Evolutionary conservation across 2,113 vertebrate genomes (phyloP).

Genomic region (Thymallus thymallus): DNA sequence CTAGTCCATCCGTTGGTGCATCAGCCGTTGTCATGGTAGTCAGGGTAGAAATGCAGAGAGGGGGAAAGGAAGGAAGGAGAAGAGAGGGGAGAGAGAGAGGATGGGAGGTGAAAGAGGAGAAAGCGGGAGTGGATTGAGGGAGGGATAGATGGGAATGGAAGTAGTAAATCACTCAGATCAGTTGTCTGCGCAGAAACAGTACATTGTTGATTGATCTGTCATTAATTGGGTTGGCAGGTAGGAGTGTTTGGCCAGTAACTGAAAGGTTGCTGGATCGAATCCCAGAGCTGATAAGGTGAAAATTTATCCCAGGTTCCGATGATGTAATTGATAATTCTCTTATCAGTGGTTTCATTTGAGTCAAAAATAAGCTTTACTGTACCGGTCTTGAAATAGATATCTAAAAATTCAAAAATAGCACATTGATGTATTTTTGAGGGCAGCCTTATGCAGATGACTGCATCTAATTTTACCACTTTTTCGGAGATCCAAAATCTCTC

Average conservation of each 20-base stretch:
- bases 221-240: no score
- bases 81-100: not conserved
- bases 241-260: no score
- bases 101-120: not conserved
- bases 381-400: no score
- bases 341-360: no score
- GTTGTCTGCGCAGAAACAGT: conserved; percentile 12
- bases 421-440: not conserved
- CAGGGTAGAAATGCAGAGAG: conserved; percentile 55
- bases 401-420: no score
- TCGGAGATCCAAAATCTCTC: conserved; percentile 37
- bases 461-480: conserved; percentile 36
- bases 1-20: conserved; percentile 53
- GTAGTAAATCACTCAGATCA: conserved; percentile 35
- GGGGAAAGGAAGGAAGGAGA: conserved; percentile 32
- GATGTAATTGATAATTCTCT: no score
- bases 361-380: no score
- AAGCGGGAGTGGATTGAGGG: not conserved
- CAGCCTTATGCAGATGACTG: conserved; percentile 6
- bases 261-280: no score
- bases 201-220: no score
- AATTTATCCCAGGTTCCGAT: no score
- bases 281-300: no score
- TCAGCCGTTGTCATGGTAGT: conserved; percentile 68
- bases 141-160: conserved; percentile 5